These are phyloP conservation scores for Cathartes aura DNA, from an alignment of 2,113 vertebrate genomes.

Conservation along the genomic window DNA sequence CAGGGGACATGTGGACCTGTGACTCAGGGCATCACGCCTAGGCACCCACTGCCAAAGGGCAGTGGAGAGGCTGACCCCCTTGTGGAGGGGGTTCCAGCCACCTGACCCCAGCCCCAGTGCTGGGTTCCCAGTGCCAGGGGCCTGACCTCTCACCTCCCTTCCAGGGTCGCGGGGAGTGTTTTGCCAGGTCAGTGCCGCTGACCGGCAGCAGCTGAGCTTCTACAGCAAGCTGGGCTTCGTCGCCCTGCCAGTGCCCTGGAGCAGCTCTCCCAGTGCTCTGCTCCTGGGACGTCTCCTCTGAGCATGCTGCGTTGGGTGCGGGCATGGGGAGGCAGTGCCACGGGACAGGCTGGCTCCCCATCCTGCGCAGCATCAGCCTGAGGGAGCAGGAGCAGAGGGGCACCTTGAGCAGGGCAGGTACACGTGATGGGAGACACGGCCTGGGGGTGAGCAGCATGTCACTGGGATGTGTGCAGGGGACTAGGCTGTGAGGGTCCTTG, in stretches of 20 bases:
- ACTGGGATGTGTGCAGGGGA: background rate
- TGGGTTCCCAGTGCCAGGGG: background rate
- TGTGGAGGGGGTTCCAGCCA: background rate
- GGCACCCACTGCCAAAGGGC: background rate
- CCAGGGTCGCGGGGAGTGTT: constrained; percentile 85
- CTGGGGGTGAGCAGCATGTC: background rate
- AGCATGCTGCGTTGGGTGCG: rapidly evolving
- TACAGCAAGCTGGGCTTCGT: constrained; percentile 85
- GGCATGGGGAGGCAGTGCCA: background rate
- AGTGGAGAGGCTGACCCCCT: background rate
- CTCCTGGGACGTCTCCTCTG: constrained; percentile 85
- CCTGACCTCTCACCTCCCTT: background rate
- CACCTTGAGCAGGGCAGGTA: background rate
- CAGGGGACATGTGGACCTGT: rapidly evolving
- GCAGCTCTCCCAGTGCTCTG: constrained; percentile 61
- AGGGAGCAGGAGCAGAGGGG: background rate
- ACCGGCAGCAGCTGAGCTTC: constrained; percentile 82
- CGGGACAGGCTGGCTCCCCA: background rate
- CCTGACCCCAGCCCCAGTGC: background rate
- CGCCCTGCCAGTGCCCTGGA: constrained; percentile 82
- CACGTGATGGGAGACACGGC: background rate
- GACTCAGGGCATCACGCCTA: background rate
- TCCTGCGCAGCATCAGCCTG: rapidly evolving
- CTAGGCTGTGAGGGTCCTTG: background rate
- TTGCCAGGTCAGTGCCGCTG: constrained; percentile 82